Evolutionary conservation across 2,888 invertebrate genomes (phyloP), one percentile per base, ranked within the genome.

Genomic region (Eulithis prunata): DNA sequence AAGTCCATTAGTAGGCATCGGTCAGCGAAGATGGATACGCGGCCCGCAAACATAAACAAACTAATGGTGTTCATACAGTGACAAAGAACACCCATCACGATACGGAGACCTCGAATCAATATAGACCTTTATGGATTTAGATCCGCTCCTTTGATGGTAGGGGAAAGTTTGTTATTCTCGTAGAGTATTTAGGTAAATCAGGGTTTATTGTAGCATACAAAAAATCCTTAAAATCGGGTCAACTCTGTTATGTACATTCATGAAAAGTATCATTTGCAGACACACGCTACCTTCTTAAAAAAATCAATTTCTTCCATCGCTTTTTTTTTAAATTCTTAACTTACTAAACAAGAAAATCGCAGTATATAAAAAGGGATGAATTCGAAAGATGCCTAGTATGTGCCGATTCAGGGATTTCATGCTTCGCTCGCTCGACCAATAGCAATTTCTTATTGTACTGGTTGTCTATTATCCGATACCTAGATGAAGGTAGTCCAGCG

Each of bases 31-130:
- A 84, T 78, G 84, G 82, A 86, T 84, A 81, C 78, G 80, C 82
- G 83, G 82, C 74, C 78, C 78, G 75, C 85, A 85, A 85, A 88
- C 83, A 87, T 86, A 89, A 87, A 88, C 85, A 87, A 82, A 84
- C 83, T 87, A 86, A 89, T 88, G 87, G 83, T 75, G 69, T 71
- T 76, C 79, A 78, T 74, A 78, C 71, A 78, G 80, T 87, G 88
- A 89, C 89, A 89, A 89, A 88, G 87, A 85, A 84, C 79, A 71
- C 77, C 84, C 83, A 86, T 87, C 85, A 82, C 72, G 79, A 75
- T 74, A 76, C 71, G 77, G 75, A 81, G 78, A 77, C 79, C 69
- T 67, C 66, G 80, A 84, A 88, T 87, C 87, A 84, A 87, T 87
- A 76, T 71, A 69, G 74, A 54, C 63, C 69, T 55, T 68, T 68